phyloP scores from a whole-genome alignment of 92 coral and sea anemone genomes.

The Desmophyllum pertusum region DNA sequence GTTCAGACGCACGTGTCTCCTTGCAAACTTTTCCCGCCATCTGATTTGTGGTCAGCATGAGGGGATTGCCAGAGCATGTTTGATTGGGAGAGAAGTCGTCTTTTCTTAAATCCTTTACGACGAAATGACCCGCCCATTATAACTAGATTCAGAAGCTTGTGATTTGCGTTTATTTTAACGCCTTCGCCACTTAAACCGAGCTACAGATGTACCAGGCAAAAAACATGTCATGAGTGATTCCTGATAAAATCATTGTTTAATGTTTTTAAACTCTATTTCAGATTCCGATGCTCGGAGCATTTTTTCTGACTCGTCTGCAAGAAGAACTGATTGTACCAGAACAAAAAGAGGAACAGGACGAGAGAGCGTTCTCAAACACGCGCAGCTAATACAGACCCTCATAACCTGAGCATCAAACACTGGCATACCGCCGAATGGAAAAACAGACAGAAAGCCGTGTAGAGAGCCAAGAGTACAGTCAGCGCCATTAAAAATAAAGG shows the following conservation, averaged over 20 bases:
- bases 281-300: slow-evolving; percentile 40
- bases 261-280: not conserved
- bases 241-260: too few species aligned
- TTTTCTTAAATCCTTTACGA: too few species aligned
- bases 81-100: too few species aligned
- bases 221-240: too few species aligned
- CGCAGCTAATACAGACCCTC: slow-evolving; percentile 88
- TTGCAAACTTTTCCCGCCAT: not conserved
- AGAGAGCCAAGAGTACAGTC: slow-evolving; percentile 64
- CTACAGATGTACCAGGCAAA: too few species aligned
- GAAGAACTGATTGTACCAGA: slow-evolving; percentile 22
- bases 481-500: slow-evolving; percentile 78
- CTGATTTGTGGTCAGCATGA: not conserved
- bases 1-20: too few species aligned
- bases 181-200: too few species aligned
- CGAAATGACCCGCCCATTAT: too few species aligned
- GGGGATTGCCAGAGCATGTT: too few species aligned
- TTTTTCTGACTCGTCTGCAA: slow-evolving; percentile 33
- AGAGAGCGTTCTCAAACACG: slow-evolving; percentile 20
- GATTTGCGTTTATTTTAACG: too few species aligned
- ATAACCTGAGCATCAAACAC: slow-evolving; percentile 75
- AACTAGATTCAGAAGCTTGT: too few species aligned
- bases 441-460: slow-evolving; percentile 72
- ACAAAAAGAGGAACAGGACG: slow-evolving; percentile 12
- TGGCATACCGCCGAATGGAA: slow-evolving; percentile 96